Evolutionary conservation across 1,140 invertebrate species (phyloP), one percentile per base, ranked within the genome.

Genomic region (Pseudomyrmex gracilis): DNA sequence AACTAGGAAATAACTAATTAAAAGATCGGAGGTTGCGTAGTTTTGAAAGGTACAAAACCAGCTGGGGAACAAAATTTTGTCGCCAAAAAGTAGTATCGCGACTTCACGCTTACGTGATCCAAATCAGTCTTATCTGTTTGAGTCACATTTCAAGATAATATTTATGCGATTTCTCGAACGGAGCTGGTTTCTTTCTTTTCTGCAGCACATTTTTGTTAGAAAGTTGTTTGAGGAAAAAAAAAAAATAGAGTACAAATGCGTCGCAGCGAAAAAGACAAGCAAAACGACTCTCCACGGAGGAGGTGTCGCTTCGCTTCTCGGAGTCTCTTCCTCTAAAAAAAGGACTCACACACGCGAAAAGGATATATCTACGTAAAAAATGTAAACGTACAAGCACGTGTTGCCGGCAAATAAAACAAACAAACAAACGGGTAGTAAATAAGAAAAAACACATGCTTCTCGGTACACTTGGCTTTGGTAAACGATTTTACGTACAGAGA

Each of bases 1-100:
- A 24, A 61, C 49, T 34, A 34, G 34, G 55, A 80, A 82, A n/a
- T 24, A 10, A 58, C 9, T 57, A 15, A 2, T 24, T 15, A 12
- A 12, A 22, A 63, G 9, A 82, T 58, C 34, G 4, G 17, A 71
- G 51, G 10, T 64, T 7, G 3, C n/a, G 12, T 70, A 22, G 34
- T 71, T 60, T 49, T 20, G 24, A 24, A 71, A 58, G 17, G 17
- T 2, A 71, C 57, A 17, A 61, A 49, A 51, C 22, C 34, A 34
- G 34, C 34, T 34, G n/a, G 3, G 13, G 68, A 12, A 73, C 17
- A 73, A 73, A 9, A 20, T 73, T 61, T 73, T 61, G 61, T n/a
- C 22, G 7, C 3, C 8, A 13, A 47, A 5, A 58, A 43, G 20
- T 7, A 34, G 5, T 34, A 4, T 34, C 34, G 34, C 4, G 0